A percentile compares a stretch with the other conserved stretches of the same genome.
Evolutionary conservation across 2,888 invertebrate genomes (phyloP).

Genomic region (Agrochola macilenta): DNA sequence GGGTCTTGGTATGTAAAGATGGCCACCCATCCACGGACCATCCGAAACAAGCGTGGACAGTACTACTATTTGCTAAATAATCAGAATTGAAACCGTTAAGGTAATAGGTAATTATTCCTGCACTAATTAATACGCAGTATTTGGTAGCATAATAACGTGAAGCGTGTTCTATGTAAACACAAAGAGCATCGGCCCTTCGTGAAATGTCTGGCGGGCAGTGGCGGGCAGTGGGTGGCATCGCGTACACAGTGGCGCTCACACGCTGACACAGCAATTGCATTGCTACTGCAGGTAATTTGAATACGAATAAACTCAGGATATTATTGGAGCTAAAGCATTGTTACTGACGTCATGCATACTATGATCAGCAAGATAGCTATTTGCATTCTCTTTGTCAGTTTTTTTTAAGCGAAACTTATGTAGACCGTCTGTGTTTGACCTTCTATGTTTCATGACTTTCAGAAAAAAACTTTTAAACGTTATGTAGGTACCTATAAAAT

Average conservation of each 20-base stretch:
- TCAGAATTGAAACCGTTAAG: no score
- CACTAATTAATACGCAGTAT: conserved; percentile 27
- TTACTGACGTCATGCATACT: neutral
- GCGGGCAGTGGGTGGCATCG: neutral
- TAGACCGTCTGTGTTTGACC: neutral
- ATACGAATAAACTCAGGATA: neutral
- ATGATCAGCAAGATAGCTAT: neutral
- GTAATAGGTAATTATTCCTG: conserved; percentile 16
- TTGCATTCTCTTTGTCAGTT: neutral
- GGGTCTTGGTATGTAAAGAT: no score
- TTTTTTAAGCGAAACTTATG: neutral
- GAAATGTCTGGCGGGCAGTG: conserved; percentile 17
- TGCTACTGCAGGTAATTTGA: neutral
- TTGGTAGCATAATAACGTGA: conserved; percentile 27
- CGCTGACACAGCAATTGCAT: no score
- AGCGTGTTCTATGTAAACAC: conserved; percentile 22
- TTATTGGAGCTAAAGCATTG: neutral
- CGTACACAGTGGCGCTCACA: conserved; percentile 1
- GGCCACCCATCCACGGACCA: no score
- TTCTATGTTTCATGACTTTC: neutral
- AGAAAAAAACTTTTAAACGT: neutral
- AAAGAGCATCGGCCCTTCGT: conserved; percentile 15
- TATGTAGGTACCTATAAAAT: neutral
- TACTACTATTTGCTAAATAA: no score
- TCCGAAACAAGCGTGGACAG: no score